Evolutionary conservation across 2,888 invertebrate species (phyloP).

Genomic region (Caenorhabditis sp.): DNA sequence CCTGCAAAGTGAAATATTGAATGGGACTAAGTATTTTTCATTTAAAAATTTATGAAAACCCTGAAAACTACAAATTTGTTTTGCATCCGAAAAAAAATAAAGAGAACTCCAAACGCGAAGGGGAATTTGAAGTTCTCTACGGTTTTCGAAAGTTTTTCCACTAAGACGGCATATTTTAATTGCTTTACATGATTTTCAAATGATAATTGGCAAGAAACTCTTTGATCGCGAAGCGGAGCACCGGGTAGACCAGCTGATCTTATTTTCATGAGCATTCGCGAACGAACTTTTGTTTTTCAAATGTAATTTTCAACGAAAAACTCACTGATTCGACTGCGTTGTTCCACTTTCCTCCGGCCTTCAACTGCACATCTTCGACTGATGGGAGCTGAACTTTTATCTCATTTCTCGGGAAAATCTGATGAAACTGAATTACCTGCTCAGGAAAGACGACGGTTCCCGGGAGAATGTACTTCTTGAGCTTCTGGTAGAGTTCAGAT

Average conservation of each 20-base stretch:
- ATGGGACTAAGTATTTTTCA: too few species aligned
- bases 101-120: too few species aligned
- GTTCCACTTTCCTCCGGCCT: slow-evolving; percentile 78
- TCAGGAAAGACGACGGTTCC: slow-evolving; percentile 80
- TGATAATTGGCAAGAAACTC: too few species aligned
- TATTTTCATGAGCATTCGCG: too few species aligned
- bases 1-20: slow-evolving; percentile 49
- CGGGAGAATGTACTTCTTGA: slow-evolving; percentile 79
- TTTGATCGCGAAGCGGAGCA: too few species aligned
- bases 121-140: too few species aligned
- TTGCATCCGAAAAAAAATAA: too few species aligned
- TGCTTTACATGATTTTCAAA: too few species aligned
- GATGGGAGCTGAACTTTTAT: slow-evolving; percentile 73
- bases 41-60: not conserved
- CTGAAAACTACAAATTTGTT: not conserved
- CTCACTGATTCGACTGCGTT: slow-evolving; percentile 73
- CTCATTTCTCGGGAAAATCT: not conserved
- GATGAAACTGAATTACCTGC: slow-evolving; percentile 65
- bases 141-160: too few species aligned
- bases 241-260: too few species aligned
- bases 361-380: slow-evolving; percentile 73
- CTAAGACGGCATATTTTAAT: too few species aligned
- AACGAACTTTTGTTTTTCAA: too few species aligned
- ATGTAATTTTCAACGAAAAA: not conserved
- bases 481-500: slow-evolving; percentile 74